Evolutionary conservation across 2,113 vertebrate species (phyloP).

Genomic region (Sialia sialis): DNA sequence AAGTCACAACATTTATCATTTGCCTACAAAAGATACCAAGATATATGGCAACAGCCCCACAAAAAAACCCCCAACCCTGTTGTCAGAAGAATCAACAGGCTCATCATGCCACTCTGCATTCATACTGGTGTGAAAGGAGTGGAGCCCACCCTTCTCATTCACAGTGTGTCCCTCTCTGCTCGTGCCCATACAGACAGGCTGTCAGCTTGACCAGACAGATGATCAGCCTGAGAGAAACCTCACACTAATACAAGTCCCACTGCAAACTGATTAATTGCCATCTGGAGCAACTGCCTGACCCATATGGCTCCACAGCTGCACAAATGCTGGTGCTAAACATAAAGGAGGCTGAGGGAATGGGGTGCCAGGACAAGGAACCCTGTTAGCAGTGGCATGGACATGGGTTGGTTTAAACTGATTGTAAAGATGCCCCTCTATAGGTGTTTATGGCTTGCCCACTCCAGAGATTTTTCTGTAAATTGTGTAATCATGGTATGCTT

Average conservation of each 20-base stretch:
- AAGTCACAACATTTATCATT: neutral
- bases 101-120: neutral
- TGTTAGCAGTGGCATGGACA: neutral
- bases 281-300: conserved; percentile 27
- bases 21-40: neutral
- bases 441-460: neutral
- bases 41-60: neutral
- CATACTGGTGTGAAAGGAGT: neutral
- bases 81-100: neutral
- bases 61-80: neutral
- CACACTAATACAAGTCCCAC: neutral
- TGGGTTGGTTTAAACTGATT: neutral
- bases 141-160: neutral
- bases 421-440: neutral
- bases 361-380: neutral
- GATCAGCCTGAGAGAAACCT: neutral
- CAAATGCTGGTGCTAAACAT: neutral
- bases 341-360: neutral
- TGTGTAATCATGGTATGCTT: neutral
- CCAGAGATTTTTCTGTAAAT: neutral
- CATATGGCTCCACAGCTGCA: neutral
- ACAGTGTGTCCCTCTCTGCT: neutral
- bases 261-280: conserved; percentile 6
- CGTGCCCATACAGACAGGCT: neutral
- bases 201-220: neutral